A percentile compares a stretch with the other conserved stretches of the same genome.
Evolutionary conservation across 2,113 vertebrate genomes (phyloP).

Genomic region (Solenodon paradoxus): DNA sequence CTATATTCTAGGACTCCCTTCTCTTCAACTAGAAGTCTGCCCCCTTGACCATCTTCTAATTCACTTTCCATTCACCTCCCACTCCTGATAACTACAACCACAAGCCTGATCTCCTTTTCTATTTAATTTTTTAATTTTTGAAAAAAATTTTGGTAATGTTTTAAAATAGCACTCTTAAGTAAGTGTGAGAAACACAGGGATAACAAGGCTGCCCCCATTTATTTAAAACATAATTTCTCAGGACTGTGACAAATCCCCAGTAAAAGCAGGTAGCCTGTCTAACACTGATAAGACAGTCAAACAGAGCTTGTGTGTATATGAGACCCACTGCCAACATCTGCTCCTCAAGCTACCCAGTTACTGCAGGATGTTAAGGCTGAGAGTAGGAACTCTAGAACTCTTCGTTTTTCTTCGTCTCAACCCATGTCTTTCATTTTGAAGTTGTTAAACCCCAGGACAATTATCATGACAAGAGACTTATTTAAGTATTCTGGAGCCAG

Average conservation of each 20-base stretch:
- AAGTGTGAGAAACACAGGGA: neutral
- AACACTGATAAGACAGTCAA: too few species aligned
- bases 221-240: neutral
- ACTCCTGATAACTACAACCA: neutral
- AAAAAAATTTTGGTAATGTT: neutral
- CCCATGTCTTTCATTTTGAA: neutral
- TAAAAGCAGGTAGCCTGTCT: too few species aligned
- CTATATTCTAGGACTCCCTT: neutral
- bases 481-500: slow-evolving; percentile 18
- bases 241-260: too few species aligned
- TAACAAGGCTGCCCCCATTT: neutral
- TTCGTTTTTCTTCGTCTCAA: neutral
- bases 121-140: neutral
- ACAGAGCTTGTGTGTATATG: too few species aligned
- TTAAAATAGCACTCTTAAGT: neutral
- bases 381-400: neutral
- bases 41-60: neutral
- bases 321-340: rapidly evolving
- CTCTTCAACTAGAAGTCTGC: neutral
- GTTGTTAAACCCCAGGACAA: neutral
- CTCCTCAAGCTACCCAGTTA: rapidly evolving
- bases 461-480: neutral
- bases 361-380: neutral
- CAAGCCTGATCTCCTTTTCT: neutral
- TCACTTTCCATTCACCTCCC: neutral